These are phyloP conservation scores for Chaunax sp. DNA, from an alignment of 2,797 vertebrate species.

Conservation along the genomic window DNA sequence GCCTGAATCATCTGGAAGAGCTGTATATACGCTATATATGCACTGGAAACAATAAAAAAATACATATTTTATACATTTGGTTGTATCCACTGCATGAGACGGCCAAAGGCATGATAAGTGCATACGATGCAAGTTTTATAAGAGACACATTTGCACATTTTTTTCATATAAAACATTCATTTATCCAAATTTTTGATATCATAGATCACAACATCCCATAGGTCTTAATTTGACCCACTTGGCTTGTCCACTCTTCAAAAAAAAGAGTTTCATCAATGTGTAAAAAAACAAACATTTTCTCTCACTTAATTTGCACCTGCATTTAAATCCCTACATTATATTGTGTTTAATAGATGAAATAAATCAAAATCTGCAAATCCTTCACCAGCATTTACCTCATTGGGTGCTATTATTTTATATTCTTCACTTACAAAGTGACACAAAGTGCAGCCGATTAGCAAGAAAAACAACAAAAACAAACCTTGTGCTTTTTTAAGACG, in stretches of 20 bases:
- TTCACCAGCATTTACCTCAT: background rate
- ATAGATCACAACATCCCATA: background rate
- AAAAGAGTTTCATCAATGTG: background rate
- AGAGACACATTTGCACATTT: background rate
- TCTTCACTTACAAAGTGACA: background rate
- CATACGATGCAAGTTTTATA: no score
- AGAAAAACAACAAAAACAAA: background rate
- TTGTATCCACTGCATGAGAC: no score
- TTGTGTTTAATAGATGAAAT: background rate
- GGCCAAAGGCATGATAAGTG: no score
- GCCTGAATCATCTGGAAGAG: background rate
- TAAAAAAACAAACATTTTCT: no score
- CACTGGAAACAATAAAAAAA: background rate
- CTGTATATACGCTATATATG: background rate
- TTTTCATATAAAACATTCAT: background rate
- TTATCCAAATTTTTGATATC: background rate
- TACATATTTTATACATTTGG: background rate
- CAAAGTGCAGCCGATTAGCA: background rate
- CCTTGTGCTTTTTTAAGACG: conserved; percentile 19
- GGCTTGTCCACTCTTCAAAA: background rate
- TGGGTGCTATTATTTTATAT: background rate
- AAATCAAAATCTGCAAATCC: background rate
- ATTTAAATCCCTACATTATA: background rate
- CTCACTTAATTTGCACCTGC: background rate
- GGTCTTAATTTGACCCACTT: background rate